Evolutionary conservation across 2,888 invertebrate genomes (phyloP), one percentile per base, ranked within the genome.

Genomic region (Platynereis dumerilii): DNA sequence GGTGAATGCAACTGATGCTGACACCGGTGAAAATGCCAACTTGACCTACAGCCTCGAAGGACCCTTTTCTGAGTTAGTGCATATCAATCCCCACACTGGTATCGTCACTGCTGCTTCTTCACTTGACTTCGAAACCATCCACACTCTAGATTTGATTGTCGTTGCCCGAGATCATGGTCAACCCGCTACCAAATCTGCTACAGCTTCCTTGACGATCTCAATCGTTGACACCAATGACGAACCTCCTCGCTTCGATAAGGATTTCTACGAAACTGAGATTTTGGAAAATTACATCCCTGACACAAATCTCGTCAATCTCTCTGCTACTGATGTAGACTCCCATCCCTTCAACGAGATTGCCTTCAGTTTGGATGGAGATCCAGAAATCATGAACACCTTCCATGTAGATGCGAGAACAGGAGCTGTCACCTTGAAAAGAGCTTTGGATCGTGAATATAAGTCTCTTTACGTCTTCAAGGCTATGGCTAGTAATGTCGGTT

Each of bases 401-500:
- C 17, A 26, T n/a, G 44, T 63, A 34, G 48, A 63, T 56, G 15
- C 56, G 5, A n/a, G 7, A 57, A 52, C 52, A 20, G 63, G 63
- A 20, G 7, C 27, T 27, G 56, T 63, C 48, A 57, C 27, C 24
- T 10, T 52, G n/a, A 42, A 48, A 1, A 26, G 24, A 22, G 34
- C 42, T 3, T 56, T 63, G 26, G 63, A 63, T 22, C 29, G 63
- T 22, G 63, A 63, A 34, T 58, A 58, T 24, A 68, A 69, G 20
- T 71, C 74, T 20, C 17, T 45, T 10, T 71, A 63, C 64, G 68
- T 70, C 29, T 78, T 80, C 61, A 67, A 67, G 5, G 74, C 80
- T 7, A 65, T 74, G 2, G 80, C 77, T 15, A 72, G 68, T 5
- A 80, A 81, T 68, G 72, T 74, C 39, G 80, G 80, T 0, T 66